Evolutionary conservation across 2,888 invertebrate species (phyloP), one percentile per base, ranked within the genome.

Genomic region (Heliconius ismenius): DNA sequence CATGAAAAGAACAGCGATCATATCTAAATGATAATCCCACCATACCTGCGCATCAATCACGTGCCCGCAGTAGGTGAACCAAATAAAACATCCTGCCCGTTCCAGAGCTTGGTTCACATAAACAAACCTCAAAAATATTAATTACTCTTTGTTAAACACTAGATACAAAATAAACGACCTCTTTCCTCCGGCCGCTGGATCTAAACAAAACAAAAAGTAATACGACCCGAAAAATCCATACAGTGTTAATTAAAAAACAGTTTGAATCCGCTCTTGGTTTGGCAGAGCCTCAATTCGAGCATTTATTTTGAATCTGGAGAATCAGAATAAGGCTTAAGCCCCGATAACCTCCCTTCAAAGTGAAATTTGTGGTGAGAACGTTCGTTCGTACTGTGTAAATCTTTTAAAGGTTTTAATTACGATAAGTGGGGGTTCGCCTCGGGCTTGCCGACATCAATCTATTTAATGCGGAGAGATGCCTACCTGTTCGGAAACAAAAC

Each of bases 361-460:
- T 82, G 84, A 86, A 86, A 86, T 84, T 84, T 83, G 85, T 79
- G 85, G 83, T 81, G 79, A 82, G 86, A 86, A 86, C 84, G 84
- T 86, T 86, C 81, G 83, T 86, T 86, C 81, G 83, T 86, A 86
- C 86, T 82, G 83, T 84, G 88, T 86, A 87, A 87, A 90, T 90
- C 88, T 90, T 83, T 90, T 89, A 88, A 90, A 89, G 89, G 89
- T 90, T 90, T 92, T 93, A 93, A 93, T 93, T 92, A 92, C 87
- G 86, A 85, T 90, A 90, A 93, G 92, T 92, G 91, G 85, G 81
- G 80, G 84, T 82, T 79, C 80, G 80, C 81, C 84, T 82, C 80
- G 82, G 82, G 83, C 81, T 80, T 75, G 80, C 83, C 85, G 83
- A 85, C 89, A 88, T 91, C 91, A 92, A 93, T 92, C 90, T 88